phyloP scores from a whole-genome alignment of 2,888 invertebrate species.

The Ophioninae sp. region DNA sequence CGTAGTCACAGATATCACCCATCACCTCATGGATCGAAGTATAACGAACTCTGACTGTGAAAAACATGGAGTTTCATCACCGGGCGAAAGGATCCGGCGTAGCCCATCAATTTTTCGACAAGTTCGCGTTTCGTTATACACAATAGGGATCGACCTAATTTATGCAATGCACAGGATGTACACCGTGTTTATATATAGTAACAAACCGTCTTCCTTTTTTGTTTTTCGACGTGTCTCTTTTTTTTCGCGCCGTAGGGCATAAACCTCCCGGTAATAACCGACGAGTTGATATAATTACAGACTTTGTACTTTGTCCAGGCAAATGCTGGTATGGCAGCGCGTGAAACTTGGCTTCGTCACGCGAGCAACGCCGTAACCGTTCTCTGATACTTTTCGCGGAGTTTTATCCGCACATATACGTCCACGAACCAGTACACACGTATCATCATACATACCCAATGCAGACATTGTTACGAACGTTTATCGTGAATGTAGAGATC shows the following conservation, averaged over 20 bases:
- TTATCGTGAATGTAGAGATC: constrained; percentile 11
- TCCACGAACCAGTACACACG: not conserved
- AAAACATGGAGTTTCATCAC: too few relatives aligned
- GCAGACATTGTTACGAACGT: not conserved
- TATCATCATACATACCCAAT: constrained; percentile 4
- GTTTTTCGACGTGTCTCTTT: constrained; percentile 14
- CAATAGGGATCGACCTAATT: not conserved
- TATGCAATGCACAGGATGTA: constrained; percentile 15
- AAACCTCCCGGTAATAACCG: constrained; percentile 60
- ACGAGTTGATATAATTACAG: constrained; percentile 64
- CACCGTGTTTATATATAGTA: constrained; percentile 12
- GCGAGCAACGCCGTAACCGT: constrained; percentile 55
- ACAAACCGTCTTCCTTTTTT: not conserved
- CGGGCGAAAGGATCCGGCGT: too few relatives aligned
- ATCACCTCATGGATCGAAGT: too few relatives aligned
- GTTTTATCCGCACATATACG: not conserved
- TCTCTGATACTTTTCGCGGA: constrained; percentile 46
- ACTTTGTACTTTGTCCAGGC: constrained; percentile 61
- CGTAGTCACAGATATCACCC: too few relatives aligned
- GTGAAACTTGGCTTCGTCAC: constrained; percentile 62
- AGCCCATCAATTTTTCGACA: too few relatives aligned
- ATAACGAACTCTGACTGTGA: too few relatives aligned
- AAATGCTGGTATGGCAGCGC: constrained; percentile 56
- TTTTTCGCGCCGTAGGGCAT: constrained; percentile 57
- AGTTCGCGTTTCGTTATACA: too few relatives aligned